A percentile compares a stretch with the other conserved stretches of the same genome.
Conservation (phyloP, 2,888 invertebrate genomes). For the Eudemis profundana region DNA sequence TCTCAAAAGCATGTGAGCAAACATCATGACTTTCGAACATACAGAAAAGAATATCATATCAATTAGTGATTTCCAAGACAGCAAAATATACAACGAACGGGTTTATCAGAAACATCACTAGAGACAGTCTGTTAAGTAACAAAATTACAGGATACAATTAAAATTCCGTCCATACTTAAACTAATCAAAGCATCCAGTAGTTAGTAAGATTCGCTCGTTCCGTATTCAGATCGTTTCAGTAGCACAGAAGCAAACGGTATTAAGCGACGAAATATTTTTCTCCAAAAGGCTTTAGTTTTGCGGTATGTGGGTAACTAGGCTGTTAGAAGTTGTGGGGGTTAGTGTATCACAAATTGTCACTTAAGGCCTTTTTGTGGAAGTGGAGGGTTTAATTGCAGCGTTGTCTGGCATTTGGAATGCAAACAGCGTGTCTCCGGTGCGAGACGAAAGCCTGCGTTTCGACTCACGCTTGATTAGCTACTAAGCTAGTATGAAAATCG, state of each 20-base stretch:
- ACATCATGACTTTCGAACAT: not conserved
- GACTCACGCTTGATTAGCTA: slow-evolving; percentile 36
- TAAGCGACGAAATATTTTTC: slow-evolving; percentile 11
- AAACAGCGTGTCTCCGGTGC: slow-evolving; percentile 32
- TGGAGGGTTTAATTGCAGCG: slow-evolving; percentile 37
- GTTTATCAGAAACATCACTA: not conserved
- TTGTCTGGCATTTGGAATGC: slow-evolving; percentile 40
- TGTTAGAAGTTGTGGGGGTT: not conserved
- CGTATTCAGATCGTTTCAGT: slow-evolving; percentile 29
- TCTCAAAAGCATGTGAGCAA: no score
- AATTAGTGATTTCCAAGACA: no score
- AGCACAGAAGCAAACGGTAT: not conserved
- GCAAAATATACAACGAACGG: not conserved
- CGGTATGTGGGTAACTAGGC: not conserved
- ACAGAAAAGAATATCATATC: no score
- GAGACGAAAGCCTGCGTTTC: slow-evolving; percentile 29
- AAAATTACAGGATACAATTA: slow-evolving; percentile 22
- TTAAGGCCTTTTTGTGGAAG: slow-evolving; percentile 9
- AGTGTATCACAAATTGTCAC: not conserved
- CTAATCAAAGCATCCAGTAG: slow-evolving; percentile 36
- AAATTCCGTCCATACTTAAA: slow-evolving; percentile 38
- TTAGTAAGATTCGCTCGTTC: slow-evolving; percentile 37
- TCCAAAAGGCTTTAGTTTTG: not conserved
- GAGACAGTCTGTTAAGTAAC: not conserved
- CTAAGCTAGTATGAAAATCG: slow-evolving; percentile 27